Evolutionary conservation across 2,888 invertebrate species (phyloP).

Genomic region (Phasia obesa): DNA sequence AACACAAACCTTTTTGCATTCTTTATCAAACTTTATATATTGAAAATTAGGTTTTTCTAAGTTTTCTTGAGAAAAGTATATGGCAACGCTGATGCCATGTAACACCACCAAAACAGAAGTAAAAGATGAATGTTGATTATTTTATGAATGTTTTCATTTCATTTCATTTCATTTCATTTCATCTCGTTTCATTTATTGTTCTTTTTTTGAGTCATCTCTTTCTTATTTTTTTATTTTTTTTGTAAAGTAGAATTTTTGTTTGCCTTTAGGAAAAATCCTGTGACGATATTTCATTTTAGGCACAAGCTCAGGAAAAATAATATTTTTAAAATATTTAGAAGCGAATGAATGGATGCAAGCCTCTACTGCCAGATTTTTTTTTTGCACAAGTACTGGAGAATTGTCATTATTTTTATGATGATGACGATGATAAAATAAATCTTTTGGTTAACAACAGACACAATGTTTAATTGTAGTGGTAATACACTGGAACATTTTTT

Average conservation of each 20-base stretch:
- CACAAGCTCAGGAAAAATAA: conserved; percentile 48
- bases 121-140: conserved; percentile 61
- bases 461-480: conserved; percentile 23
- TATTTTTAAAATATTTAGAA: conserved; percentile 56
- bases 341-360: conserved; percentile 39
- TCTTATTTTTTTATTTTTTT: conserved; percentile 26
- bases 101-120: conserved; percentile 38
- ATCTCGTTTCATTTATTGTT: conserved; percentile 63
- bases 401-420: conserved; percentile 36
- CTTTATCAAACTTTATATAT: no score
- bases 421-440: conserved; percentile 36
- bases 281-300: conserved; percentile 41
- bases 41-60: no score
- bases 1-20: no score
- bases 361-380: conserved; percentile 11
- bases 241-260: conserved; percentile 19
- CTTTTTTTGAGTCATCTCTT: conserved; percentile 44
- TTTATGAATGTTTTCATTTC: conserved; percentile 70
- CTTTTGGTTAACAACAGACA: conserved; percentile 41
- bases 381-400: conserved; percentile 7
- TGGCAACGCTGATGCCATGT: no score
- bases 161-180: conserved; percentile 63
- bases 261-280: conserved; percentile 19
- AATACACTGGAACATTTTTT: not conserved
- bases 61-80: no score